phyloP scores from a whole-genome alignment of 2,888 invertebrate genomes.

The Drosophila anomelani region DNA sequence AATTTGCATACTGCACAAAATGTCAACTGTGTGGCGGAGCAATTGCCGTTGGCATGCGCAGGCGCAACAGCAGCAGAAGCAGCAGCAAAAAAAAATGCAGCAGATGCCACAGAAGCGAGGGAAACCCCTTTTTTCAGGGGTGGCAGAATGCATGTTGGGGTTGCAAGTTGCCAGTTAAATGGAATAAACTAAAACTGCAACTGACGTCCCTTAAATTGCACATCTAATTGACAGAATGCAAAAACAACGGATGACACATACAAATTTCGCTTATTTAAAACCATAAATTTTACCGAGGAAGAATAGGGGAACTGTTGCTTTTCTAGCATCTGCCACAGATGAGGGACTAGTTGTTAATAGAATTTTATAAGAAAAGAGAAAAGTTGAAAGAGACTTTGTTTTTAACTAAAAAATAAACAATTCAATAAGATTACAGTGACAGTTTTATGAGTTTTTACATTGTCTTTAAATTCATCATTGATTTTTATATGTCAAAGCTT shows the following conservation, averaged over 20 bases:
- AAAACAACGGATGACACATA: conserved; percentile 7
- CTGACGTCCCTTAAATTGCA: conserved; percentile 31
- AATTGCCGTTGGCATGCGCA: conserved; percentile 59
- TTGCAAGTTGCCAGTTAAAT: conserved; percentile 16
- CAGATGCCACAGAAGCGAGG: conserved; percentile 41
- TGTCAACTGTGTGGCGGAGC: conserved; percentile 53
- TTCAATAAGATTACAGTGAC: too few relatives aligned
- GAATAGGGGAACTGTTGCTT: background rate
- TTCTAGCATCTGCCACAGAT: background rate
- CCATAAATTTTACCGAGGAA: background rate
- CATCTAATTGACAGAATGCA: conserved; percentile 23
- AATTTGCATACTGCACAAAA: conserved; percentile 57
- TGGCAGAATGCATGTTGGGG: conserved; percentile 40
- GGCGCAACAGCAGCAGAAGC: conserved; percentile 30
- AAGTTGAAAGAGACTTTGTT: background rate
- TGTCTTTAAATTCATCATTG: too few relatives aligned
- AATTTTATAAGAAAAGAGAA: background rate
- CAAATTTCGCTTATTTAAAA: background rate
- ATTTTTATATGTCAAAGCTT: too few relatives aligned
- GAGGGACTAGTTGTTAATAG: background rate
- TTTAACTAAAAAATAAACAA: too few relatives aligned
- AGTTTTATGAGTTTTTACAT: too few relatives aligned
- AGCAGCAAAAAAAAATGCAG: conserved; percentile 4
- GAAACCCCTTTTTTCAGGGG: conserved; percentile 28
- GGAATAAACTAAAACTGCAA: conserved; percentile 16